These are phyloP conservation scores for Syngnathus scovelli DNA, from an alignment of 2,113 vertebrate genomes.

Conservation along the genomic window DNA sequence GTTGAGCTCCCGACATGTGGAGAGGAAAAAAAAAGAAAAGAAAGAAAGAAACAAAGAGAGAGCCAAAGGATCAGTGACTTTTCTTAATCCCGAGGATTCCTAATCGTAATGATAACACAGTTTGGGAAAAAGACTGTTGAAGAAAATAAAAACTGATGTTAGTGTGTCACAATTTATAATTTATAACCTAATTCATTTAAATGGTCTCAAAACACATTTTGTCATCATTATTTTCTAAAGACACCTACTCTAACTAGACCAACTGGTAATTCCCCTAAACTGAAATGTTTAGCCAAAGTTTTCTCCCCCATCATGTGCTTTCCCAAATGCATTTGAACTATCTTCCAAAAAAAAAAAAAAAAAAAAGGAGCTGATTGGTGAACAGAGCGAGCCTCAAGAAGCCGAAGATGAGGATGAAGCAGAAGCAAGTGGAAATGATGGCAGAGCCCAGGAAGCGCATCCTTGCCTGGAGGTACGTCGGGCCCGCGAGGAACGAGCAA, in stretches of 20 bases:
- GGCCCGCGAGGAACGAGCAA: constrained; percentile 28
- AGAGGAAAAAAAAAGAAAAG: too few species aligned
- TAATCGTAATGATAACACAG: constrained; percentile 68
- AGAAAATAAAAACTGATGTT: constrained; percentile 85
- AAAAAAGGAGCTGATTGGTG: constrained; percentile 30
- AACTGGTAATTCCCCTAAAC: neutral
- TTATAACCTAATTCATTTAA: too few species aligned
- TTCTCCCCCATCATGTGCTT: neutral
- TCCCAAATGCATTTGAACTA: neutral
- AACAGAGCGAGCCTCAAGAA: constrained; percentile 35
- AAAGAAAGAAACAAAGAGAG: constrained; percentile 80
- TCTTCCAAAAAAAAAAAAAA: neutral
- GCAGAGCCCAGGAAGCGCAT: constrained; percentile 26
- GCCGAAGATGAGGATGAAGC: constrained; percentile 40
- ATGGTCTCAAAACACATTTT: neutral
- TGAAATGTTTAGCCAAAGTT: neutral
- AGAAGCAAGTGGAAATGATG: constrained; percentile 26
- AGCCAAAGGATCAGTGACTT: constrained; percentile 95
- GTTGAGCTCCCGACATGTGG: constrained; percentile 79
- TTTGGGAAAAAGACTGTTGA: constrained; percentile 85
- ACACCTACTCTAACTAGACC: too few species aligned
- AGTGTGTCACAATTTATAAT: constrained; percentile 9
- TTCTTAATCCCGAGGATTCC: constrained; percentile 95
- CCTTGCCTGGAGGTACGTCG: constrained; percentile 56
- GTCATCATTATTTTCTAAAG: too few species aligned